Conservation (phyloP, 2,888 invertebrate species). For the Drosophila buzzatii region DNA sequence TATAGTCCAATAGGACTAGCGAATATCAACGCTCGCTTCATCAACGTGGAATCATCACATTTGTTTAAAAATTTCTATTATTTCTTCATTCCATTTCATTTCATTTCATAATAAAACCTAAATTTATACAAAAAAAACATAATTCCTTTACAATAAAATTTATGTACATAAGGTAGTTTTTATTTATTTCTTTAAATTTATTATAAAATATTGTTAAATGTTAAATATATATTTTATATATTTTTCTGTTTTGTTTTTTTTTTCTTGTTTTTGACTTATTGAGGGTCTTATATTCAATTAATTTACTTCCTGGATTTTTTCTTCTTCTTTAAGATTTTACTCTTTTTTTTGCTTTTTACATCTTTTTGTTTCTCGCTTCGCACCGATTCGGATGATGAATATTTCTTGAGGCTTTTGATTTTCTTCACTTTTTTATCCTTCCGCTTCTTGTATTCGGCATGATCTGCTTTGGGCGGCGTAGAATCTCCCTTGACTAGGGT, state of each 20-base stretch:
- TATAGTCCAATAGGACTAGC: too few relatives aligned
- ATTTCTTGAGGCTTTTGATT: constrained; percentile 83
- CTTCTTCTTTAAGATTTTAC: constrained; percentile 77
- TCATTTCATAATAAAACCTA: neutral
- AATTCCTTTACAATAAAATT: constrained; percentile 1
- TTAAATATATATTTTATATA: constrained; percentile 16
- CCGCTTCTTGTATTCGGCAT: constrained; percentile 87
- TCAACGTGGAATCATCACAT: too few relatives aligned
- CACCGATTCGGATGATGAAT: constrained; percentile 84
- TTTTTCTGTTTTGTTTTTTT: constrained; percentile 12
- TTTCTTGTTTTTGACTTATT: constrained; percentile 6
- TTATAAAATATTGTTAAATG: constrained; percentile 24
- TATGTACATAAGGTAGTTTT: constrained; percentile 27
- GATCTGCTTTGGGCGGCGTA: constrained; percentile 83
- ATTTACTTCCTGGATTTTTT: constrained; percentile 73
- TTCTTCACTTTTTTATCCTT: constrained; percentile 88
- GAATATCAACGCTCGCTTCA: neutral
- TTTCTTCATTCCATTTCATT: neutral
- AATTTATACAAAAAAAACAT: neutral
- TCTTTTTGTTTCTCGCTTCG: constrained; percentile 91
- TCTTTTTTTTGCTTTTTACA: constrained; percentile 84
- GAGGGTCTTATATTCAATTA: constrained; percentile 19
- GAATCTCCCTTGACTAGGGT: constrained; percentile 85
- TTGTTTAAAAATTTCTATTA: neutral
- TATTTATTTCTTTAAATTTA: constrained; percentile 21